These are phyloP conservation scores for Xestia ashworthii DNA, from an alignment of 2,888 invertebrate genomes.

Conservation along the genomic window DNA sequence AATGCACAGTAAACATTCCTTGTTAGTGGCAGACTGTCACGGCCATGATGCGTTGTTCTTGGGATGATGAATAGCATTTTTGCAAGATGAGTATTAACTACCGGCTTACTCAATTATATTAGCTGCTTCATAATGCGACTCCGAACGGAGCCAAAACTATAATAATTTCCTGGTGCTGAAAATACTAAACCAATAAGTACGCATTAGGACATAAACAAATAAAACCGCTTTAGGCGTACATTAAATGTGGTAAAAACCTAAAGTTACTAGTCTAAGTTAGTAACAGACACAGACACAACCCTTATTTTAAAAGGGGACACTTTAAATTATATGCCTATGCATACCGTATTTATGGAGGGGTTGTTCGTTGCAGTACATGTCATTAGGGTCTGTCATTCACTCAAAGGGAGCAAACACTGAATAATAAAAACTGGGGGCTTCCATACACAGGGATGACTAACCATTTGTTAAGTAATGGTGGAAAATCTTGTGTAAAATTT, in stretches of 20 bases:
- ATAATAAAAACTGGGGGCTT: slow-evolving; percentile 1
- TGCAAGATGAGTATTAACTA: slow-evolving; percentile 32
- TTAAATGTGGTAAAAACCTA: not conserved
- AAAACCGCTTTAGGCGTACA: not conserved
- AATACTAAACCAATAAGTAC: slow-evolving; percentile 20
- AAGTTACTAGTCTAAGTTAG: not conserved
- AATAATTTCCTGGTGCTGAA: slow-evolving; percentile 48
- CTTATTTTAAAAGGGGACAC: not conserved
- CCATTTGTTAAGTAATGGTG: slow-evolving; percentile 38
- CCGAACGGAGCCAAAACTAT: slow-evolving; percentile 27
- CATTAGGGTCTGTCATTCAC: slow-evolving; percentile 35
- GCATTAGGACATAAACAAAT: slow-evolving; percentile 8
- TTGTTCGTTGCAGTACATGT: not conserved
- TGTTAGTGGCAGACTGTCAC: slow-evolving; percentile 6
- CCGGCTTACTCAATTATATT: slow-evolving; percentile 29
- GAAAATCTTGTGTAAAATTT: slow-evolving; percentile 45
- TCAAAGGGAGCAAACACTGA: slow-evolving; percentile 3
- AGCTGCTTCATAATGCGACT: slow-evolving; percentile 2
- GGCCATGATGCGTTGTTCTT: not conserved
- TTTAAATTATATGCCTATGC: slow-evolving; percentile 5
- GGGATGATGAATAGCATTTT: slow-evolving; percentile 35
- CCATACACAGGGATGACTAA: slow-evolving; percentile 35
- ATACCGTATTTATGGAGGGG: slow-evolving; percentile 18
- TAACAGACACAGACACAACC: not conserved
- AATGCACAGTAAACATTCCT: not conserved